Evolutionary conservation across 2,888 invertebrate species (phyloP), one percentile per base, ranked within the genome.

Genomic region (Reticulitermes lucifugus): DNA sequence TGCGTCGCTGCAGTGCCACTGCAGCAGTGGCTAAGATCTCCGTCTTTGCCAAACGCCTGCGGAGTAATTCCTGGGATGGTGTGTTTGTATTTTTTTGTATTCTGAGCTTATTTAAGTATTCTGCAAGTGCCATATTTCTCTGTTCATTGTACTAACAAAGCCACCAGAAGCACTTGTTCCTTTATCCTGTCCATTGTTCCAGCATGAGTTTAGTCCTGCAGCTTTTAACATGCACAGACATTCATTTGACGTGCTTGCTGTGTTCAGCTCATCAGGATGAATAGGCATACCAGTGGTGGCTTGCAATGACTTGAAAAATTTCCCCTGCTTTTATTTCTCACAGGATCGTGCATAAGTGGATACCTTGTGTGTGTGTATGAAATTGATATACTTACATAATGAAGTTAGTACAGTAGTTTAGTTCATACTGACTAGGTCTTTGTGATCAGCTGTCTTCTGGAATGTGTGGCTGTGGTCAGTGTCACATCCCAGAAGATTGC

Each of bases 11-110:
- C 86, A 89, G 89, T 86, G 90, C 91, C 51, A 89, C 89, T 83
- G 89, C 89, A 85, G 90, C 91, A 71, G 89, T 89, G 51, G 89
- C 88, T 75, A 90, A 89, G 88, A 91, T 90, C 86, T 89, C 90
- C 81, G 88, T 89, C 86, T 90, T 89, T 84, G 90, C 90, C 84
- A 90, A 90, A 87, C 89, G 90, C 85, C 88, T 90, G 55, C 89
- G 90, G 75, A 89, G 89, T 87, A 89, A 89, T 86, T 89, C 89
- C 55, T 90, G 89, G 88, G 90, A 90, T 87, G 90, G 89, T 89
- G 88, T 88, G 85, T 88, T 86, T 80, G 88, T 82, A 65, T 55
- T 35, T 18, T 70, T 82, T 46, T 65, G 65, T 25, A 25, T 65
- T n/a, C n/a, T 65, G 25, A 65, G 65, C 65, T 0, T 35, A 35